Evolutionary conservation across 2,797 vertebrate species (phyloP).

Genomic region (Pangasius larnaudii): DNA sequence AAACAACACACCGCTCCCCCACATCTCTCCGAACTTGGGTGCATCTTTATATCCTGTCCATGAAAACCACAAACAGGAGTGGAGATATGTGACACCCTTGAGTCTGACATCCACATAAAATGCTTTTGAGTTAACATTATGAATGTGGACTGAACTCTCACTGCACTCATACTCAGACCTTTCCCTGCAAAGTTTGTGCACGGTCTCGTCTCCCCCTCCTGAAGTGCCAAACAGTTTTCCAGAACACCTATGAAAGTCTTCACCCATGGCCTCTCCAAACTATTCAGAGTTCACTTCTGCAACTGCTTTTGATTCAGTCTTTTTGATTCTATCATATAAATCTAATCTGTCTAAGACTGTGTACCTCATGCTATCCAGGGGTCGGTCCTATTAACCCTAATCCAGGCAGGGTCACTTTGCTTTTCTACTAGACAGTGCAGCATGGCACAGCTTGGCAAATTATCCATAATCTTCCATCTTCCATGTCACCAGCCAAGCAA

Average conservation of each 20-base stretch:
- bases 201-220: not conserved
- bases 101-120: not conserved
- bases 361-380: not conserved
- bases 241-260: not conserved
- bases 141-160: not conserved
- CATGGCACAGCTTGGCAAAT: not conserved
- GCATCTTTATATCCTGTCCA: not conserved
- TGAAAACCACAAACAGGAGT: not conserved
- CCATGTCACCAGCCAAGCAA: not conserved
- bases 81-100: not conserved
- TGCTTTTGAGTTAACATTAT: not conserved
- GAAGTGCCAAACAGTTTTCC: not conserved
- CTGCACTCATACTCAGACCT: not conserved
- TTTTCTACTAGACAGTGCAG: not conserved
- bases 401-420: not conserved
- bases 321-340: not conserved
- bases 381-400: not conserved
- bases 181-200: not conserved
- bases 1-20: not conserved
- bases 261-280: not conserved
- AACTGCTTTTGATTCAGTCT: not conserved
- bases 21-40: not conserved
- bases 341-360: not conserved
- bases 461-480: not conserved
- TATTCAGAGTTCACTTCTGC: not conserved